These are phyloP conservation scores for Anas flavirostris DNA, from an alignment of 2,797 vertebrate species.

Conservation along the genomic window DNA sequence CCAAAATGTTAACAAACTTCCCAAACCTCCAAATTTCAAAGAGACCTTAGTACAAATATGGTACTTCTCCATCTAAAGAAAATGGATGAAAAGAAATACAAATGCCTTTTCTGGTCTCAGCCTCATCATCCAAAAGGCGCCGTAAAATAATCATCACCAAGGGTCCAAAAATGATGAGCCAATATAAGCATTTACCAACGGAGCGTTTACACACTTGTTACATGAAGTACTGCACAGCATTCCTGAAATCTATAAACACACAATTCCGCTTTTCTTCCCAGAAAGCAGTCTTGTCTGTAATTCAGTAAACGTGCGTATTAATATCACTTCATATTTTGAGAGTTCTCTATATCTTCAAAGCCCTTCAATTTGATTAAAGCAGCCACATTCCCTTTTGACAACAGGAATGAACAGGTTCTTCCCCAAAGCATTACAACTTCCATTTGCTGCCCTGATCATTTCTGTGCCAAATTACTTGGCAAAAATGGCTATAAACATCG, in stretches of 20 bases:
- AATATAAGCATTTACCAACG: background rate
- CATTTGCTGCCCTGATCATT: background rate
- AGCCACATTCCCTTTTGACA: background rate
- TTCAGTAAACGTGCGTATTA: background rate
- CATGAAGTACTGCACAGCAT: background rate
- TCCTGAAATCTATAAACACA: fast-evolving
- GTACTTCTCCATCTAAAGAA: background rate
- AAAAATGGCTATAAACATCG: background rate
- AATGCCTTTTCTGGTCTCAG: background rate
- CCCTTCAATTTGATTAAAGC: background rate
- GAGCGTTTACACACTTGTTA: background rate
- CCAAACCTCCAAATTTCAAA: background rate
- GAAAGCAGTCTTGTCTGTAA: background rate
- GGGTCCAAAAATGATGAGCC: background rate
- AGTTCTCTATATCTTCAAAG: background rate
- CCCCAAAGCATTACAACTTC: background rate
- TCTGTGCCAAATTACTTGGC: conserved; percentile 16
- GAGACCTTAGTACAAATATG: background rate
- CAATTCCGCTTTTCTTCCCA: background rate
- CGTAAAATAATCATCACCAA: background rate
- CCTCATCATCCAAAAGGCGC: background rate
- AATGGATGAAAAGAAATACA: background rate
- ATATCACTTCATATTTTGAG: background rate
- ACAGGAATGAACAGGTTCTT: background rate
- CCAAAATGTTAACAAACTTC: background rate